Evolutionary conservation across 2,113 vertebrate species (phyloP).

Genomic region (Centropus unirufus): DNA sequence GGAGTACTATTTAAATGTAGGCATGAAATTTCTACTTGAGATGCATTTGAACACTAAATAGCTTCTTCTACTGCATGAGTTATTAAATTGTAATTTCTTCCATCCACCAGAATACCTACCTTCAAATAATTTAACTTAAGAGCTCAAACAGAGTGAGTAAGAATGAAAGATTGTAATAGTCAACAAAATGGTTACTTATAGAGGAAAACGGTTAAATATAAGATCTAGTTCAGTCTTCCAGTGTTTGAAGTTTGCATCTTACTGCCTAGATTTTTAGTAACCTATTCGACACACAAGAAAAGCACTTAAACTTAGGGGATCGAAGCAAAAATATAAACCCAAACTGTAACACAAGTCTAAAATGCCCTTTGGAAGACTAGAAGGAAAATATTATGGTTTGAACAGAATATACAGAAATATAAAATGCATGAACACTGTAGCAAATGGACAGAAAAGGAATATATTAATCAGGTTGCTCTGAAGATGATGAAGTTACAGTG

Average conservation of each 20-base stretch:
- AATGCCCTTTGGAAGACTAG: constrained; percentile 12
- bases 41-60: neutral
- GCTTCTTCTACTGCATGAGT: neutral
- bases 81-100: neutral
- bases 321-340: neutral
- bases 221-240: neutral
- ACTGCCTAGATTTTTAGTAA: neutral
- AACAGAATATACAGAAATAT: constrained; percentile 11
- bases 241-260: neutral
- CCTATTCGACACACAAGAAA: neutral
- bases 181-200: neutral
- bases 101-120: neutral
- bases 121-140: neutral
- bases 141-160: neutral
- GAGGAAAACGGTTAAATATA: neutral
- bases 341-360: neutral
- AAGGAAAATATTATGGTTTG: constrained; percentile 41
- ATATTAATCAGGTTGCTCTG: constrained; percentile 32
- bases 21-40: neutral
- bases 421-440: constrained; percentile 7
- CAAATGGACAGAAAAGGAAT: constrained; percentile 29
- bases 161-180: neutral
- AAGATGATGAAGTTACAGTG: constrained; percentile 30
- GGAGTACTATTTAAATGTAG: neutral
- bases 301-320: constrained; percentile 26